Evolutionary conservation across 2,888 invertebrate genomes (phyloP), one percentile per base, ranked within the genome.

Genomic region (Tryphoninae sp.): DNA sequence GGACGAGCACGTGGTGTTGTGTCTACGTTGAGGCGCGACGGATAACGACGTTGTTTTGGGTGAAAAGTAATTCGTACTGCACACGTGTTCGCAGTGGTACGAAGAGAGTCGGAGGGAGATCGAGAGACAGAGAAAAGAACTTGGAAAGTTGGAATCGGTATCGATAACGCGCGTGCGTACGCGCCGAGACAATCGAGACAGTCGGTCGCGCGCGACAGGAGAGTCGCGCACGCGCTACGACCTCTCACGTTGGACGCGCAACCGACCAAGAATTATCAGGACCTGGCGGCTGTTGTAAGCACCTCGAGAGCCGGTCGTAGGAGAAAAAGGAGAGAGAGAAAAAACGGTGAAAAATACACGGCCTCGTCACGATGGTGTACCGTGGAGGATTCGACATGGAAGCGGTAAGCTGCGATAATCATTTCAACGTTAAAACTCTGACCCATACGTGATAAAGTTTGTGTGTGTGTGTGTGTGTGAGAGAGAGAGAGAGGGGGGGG

Each of bases 341-440:
- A 61, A 49, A 51, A 40, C 45, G 22, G 45, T 42, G 65, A 80
- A 79, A 55, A 58, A 73, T 19, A 13, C 55, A 67, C 58, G 16
- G 40, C 33, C 64, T 13, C 68, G 61, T 73, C 74, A 82, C 84
- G 81, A 91, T 91, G 90, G 90, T 91, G 72, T 90, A 90, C 85
- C 88, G 87, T 72, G 87, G 87, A 82, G 86, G 86, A 83, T 88
- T 91, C 87, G 90, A 91, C 59, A 91, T 91, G 88, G 90, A 91
- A 83, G 88, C 91, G 88, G 91, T 91, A 83, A 91, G 90, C 87
- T 65, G 59, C 19, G 65, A 78, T 76, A 33, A 33, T 72, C 69
- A 53, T 68, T 55, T 11, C 4, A 19, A 19, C 9, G 13, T 45
- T 45, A 45, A 45, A 13, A 13, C 2, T 45, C 45, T 13, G 13